Conservation (phyloP, 64 coral and sea anemone species). For the Stichodactyla mertensii region DNA sequence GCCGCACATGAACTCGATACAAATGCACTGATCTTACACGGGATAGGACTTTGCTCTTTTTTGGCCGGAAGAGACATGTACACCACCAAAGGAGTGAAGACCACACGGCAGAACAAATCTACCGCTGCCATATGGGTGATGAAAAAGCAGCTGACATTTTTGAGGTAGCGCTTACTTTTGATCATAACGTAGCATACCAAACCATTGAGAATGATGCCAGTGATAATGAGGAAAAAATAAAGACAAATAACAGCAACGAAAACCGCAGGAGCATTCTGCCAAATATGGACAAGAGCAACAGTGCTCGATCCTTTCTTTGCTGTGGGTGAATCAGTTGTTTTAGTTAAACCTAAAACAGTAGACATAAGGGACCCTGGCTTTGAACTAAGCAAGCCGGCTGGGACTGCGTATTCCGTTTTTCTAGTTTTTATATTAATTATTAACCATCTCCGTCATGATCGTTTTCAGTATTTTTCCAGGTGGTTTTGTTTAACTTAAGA, state of each 20-base stretch:
- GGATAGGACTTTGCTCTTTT: not conserved
- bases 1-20: conserved; percentile 1
- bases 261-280: not conserved
- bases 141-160: conserved; percentile 38
- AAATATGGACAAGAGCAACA: not conserved
- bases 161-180: conserved; percentile 25
- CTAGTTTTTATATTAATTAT: too few species aligned
- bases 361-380: too few species aligned
- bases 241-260: not conserved
- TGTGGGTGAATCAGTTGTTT: too few species aligned
- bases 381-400: too few species aligned
- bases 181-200: conserved; percentile 49
- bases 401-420: too few species aligned
- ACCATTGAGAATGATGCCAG: conserved; percentile 34
- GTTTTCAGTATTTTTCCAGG: too few species aligned
- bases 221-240: conserved; percentile 2
- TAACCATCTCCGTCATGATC: too few species aligned
- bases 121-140: conserved; percentile 42
- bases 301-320: too few species aligned
- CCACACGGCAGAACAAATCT: conserved; percentile 19
- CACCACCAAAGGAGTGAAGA: conserved; percentile 8
- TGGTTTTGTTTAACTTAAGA: too few species aligned
- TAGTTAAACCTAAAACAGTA: too few species aligned
- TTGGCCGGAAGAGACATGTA: not conserved
- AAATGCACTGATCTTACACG: not conserved